A percentile compares a stretch with the other conserved stretches of the same genome.
Evolutionary conservation across 1,140 invertebrate species (phyloP).

Genomic region (Rhyzopertha dominica): DNA sequence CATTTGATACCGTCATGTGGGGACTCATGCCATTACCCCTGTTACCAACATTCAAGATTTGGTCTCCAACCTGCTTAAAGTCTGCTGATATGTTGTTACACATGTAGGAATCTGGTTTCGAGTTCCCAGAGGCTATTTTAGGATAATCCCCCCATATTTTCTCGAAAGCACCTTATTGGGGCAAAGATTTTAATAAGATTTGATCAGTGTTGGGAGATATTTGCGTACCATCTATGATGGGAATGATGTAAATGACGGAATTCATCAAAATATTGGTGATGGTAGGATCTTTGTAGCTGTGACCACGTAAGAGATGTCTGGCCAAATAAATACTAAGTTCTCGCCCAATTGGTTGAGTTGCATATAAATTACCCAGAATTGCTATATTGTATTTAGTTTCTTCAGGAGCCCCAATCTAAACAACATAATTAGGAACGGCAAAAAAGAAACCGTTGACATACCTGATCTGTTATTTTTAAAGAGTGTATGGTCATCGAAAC

Average conservation of each 20-base stretch:
- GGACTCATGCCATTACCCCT: slow-evolving; percentile 30
- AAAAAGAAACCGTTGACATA: slow-evolving; percentile 46
- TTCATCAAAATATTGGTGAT: slow-evolving; percentile 62
- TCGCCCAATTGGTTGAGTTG: slow-evolving; percentile 75
- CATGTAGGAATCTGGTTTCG: slow-evolving; percentile 48
- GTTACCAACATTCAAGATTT: slow-evolving; percentile 30
- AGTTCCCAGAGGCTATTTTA: slow-evolving; percentile 23
- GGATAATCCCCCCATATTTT: slow-evolving; percentile 40
- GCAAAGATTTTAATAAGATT: too few species aligned
- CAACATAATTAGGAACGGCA: slow-evolving; percentile 9
- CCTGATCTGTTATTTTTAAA: slow-evolving; percentile 59
- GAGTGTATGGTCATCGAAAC: slow-evolving; percentile 57
- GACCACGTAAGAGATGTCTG: slow-evolving; percentile 71
- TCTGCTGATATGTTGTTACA: slow-evolving; percentile 53
- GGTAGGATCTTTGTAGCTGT: slow-evolving; percentile 58
- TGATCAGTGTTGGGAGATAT: slow-evolving; percentile 27
- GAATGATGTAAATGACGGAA: slow-evolving; percentile 75
- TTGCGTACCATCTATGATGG: slow-evolving; percentile 56
- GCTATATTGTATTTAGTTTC: slow-evolving; percentile 77
- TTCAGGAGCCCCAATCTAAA: slow-evolving; percentile 64
- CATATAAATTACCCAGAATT: slow-evolving; percentile 78
- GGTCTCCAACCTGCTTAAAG: slow-evolving; percentile 42
- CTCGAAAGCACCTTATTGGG: slow-evolving; percentile 2
- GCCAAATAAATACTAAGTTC: slow-evolving; percentile 79
- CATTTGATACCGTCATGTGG: slow-evolving; percentile 48